Evolutionary conservation across 2,888 invertebrate genomes (phyloP).

Genomic region (Ennomos fuscantarius): DNA sequence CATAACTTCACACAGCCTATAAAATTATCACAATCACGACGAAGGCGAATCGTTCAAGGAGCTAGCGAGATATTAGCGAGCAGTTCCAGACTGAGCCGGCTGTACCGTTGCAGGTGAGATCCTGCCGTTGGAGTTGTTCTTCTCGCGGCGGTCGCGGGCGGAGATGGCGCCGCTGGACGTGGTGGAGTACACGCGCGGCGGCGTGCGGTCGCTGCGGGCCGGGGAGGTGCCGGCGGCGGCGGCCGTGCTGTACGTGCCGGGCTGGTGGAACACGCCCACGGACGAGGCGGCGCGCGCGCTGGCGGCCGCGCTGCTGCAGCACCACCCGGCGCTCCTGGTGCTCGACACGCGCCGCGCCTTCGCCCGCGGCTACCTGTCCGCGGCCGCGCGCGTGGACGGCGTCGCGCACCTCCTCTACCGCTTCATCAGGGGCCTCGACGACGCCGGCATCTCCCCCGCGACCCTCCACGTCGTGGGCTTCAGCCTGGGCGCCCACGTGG

Average conservation of each 20-base stretch:
- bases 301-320: constrained; percentile 58
- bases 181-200: constrained; percentile 49
- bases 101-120: constrained; percentile 64
- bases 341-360: constrained; percentile 67
- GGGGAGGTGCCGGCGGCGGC: constrained; percentile 45
- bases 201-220: constrained; percentile 17
- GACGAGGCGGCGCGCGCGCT: constrained; percentile 67
- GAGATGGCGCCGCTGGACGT: constrained; percentile 55
- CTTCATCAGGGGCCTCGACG: constrained; percentile 56
- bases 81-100: background rate
- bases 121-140: constrained; percentile 64
- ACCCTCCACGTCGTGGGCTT: constrained; percentile 86
- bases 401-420: constrained; percentile 58
- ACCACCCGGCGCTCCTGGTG: constrained; percentile 57
- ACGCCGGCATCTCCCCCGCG: constrained; percentile 64
- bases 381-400: constrained; percentile 64
- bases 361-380: constrained; percentile 66
- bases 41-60: background rate
- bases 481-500: constrained; percentile 87
- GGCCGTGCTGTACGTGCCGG: constrained; percentile 67
- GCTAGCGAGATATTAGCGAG: no score
- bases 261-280: constrained; percentile 74
- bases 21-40: constrained; percentile 8
- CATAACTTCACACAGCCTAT: constrained; percentile 4
- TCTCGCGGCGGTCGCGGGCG: constrained; percentile 49